Percentiles rank a stretch among this genome's conserved stretches.
Evolutionary conservation across 2,113 vertebrate genomes (phyloP).

Genomic region (Brachyhypopomus occidentalis): DNA sequence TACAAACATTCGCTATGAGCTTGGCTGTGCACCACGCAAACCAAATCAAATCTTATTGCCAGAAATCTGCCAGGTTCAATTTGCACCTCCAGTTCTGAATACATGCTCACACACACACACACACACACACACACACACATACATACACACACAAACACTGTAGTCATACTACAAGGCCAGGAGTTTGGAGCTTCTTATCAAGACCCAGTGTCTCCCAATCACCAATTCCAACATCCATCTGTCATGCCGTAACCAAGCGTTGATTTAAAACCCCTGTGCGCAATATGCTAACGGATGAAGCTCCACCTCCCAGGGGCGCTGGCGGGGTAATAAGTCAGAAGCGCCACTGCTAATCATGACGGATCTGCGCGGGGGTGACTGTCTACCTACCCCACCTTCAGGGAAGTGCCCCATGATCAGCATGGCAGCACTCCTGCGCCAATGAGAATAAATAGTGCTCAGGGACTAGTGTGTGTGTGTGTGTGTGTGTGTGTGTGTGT

Average conservation of each 20-base stretch:
- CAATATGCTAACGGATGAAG: slow-evolving; percentile 32
- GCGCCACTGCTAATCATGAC: slow-evolving; percentile 42
- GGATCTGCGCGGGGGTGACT: slow-evolving; percentile 44
- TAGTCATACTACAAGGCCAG: background rate
- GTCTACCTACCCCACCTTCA: slow-evolving; percentile 29
- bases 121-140: background rate
- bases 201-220: background rate
- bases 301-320: slow-evolving; percentile 14
- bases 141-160: background rate
- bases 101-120: background rate
- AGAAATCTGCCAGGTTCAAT: slow-evolving; percentile 32
- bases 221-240: background rate
- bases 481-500: too few species aligned
- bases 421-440: slow-evolving; percentile 41
- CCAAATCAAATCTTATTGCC: slow-evolving; percentile 34
- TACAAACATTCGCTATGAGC: slow-evolving; percentile 9
- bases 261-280: slow-evolving; percentile 32
- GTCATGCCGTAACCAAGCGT: background rate
- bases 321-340: slow-evolving; percentile 50
- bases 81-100: background rate
- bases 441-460: slow-evolving; percentile 49
- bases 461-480: background rate
- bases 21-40: slow-evolving; percentile 38
- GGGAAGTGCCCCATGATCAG: slow-evolving; percentile 49
- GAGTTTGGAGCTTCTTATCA: slow-evolving; percentile 25